Percentiles rank a stretch among this genome's conserved stretches.
Evolutionary conservation across 2,113 vertebrate genomes (phyloP).

Genomic region (Mastomys natalensis): DNA sequence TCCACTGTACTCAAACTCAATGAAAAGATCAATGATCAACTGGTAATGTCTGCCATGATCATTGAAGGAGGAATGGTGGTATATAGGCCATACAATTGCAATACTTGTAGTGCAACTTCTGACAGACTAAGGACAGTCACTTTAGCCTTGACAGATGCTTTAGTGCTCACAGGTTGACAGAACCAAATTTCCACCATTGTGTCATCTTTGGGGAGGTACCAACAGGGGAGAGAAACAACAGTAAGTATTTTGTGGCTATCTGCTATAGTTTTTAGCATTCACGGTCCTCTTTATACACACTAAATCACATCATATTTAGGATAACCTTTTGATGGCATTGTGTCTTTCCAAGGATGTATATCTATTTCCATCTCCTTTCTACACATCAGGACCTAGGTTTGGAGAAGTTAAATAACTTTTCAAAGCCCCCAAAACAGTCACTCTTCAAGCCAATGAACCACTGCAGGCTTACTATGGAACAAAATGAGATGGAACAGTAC

Average conservation of each 20-base stretch:
- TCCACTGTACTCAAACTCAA: slow-evolving; percentile 47
- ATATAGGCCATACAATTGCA: not conserved
- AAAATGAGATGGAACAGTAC: not conserved
- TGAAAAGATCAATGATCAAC: slow-evolving; percentile 49
- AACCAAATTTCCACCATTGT: slow-evolving; percentile 11
- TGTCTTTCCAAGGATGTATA: not conserved
- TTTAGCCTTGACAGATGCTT: not conserved
- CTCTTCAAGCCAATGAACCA: not conserved
- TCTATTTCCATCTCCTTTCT: not conserved
- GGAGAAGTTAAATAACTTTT: not conserved
- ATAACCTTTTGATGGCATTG: not conserved
- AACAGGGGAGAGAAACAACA: not conserved
- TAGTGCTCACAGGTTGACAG: not conserved
- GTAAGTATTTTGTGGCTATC: not conserved
- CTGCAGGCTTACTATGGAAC: not conserved
- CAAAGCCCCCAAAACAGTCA: not conserved
- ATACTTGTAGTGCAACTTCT: not conserved
- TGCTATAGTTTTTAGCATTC: not conserved
- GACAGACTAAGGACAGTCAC: not conserved
- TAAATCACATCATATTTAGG: not conserved
- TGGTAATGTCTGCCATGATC: slow-evolving; percentile 55
- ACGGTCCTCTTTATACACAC: not conserved
- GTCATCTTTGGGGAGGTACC: not conserved
- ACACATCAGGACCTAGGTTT: not conserved
- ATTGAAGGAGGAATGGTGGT: not conserved